phyloP scores from a whole-genome alignment of 2,797 vertebrate genomes.

The Etheostoma perlongum region DNA sequence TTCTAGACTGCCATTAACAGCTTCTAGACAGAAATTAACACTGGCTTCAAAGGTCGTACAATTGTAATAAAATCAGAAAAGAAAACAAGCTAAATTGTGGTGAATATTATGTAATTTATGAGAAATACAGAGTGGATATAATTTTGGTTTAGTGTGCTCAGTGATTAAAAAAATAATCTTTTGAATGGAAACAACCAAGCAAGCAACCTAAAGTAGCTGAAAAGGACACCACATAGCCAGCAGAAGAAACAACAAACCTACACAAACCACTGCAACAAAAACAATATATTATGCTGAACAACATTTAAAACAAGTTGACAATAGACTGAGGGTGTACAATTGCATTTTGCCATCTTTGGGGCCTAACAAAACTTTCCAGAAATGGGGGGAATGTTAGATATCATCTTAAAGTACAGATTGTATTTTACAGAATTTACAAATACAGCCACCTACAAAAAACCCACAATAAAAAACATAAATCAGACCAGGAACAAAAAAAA shows the following conservation, averaged over 20 bases:
- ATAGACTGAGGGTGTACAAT: neutral
- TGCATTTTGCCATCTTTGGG: neutral
- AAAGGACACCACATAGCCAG: neutral
- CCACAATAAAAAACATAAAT: neutral
- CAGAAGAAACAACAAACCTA: constrained; percentile 2
- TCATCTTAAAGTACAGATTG: neutral
- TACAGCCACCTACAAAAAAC: neutral
- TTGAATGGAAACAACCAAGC: neutral
- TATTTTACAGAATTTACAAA: too few species aligned
- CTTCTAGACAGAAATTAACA: neutral
- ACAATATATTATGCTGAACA: too few species aligned
- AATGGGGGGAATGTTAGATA: neutral
- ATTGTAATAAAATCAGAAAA: constrained; percentile 5
- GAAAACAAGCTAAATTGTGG: neutral
- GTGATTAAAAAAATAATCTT: neutral
- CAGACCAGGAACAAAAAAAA: neutral
- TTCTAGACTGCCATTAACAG: too few species aligned
- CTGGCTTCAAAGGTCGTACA: neutral
- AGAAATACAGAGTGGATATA: neutral
- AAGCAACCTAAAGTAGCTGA: neutral
- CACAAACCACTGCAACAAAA: constrained; percentile 1
- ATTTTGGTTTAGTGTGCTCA: neutral
- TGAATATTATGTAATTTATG: neutral
- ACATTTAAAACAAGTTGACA: neutral
- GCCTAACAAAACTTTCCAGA: neutral